Conservation (phyloP, 2,797 vertebrate genomes). For the Mareca penelope region DNA sequence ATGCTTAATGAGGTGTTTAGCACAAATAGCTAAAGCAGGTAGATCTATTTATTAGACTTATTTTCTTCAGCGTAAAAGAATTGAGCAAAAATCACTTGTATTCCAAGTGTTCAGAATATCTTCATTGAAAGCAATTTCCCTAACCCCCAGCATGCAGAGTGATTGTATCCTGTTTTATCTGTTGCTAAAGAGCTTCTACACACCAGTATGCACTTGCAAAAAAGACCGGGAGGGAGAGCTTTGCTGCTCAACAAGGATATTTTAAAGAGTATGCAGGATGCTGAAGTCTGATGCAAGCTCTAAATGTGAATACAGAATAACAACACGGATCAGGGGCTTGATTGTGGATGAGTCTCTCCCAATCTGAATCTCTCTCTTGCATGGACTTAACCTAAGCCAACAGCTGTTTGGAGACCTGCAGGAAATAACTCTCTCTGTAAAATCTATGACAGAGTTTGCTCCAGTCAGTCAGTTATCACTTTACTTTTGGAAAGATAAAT, state of each 20-base stretch:
- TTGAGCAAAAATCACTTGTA: background rate
- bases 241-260: background rate
- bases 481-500: background rate
- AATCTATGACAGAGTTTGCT: background rate
- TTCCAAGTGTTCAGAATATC: background rate
- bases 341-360: background rate
- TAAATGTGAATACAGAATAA: background rate
- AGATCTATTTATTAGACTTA: background rate
- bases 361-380: background rate
- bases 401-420: background rate
- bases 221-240: background rate
- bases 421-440: background rate
- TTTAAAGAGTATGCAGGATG: background rate
- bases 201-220: background rate
- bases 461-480: background rate
- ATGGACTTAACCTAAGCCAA: background rate
- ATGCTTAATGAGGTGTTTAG: slow-evolving; percentile 38
- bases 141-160: background rate
- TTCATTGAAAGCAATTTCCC: background rate
- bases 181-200: background rate
- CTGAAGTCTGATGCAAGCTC: background rate
- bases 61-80: slow-evolving; percentile 17
- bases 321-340: background rate
- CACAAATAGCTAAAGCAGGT: background rate
- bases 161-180: background rate